phyloP scores from a whole-genome alignment of 2,888 invertebrate genomes.

The Acleris cristana region DNA sequence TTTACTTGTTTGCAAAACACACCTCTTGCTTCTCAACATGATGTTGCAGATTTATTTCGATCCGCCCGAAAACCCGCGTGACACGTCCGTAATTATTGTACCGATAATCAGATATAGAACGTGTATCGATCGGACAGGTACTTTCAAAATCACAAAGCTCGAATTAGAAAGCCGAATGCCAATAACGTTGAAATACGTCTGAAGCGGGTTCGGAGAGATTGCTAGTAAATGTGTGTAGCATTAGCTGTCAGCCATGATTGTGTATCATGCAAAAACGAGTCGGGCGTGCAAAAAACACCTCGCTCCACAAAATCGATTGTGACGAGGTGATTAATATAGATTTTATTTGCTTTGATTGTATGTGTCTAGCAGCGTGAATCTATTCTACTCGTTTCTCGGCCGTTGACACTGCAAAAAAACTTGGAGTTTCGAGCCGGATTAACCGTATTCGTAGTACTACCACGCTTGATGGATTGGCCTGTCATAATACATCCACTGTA shows the following conservation, averaged over 20 bases:
- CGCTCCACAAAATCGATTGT: conserved; percentile 59
- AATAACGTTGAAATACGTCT: conserved; percentile 63
- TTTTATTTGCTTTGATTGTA: conserved; percentile 73
- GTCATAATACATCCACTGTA: conserved; percentile 59
- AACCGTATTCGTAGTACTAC: conserved; percentile 62
- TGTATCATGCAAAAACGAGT: conserved; percentile 69
- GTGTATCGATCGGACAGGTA: conserved; percentile 44
- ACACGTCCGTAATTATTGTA: conserved; percentile 66
- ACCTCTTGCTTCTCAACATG: conserved; percentile 9
- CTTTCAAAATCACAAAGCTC: conserved; percentile 61
- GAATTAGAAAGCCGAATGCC: conserved; percentile 73
- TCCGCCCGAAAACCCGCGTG: conserved; percentile 45
- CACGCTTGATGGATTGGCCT: conserved; percentile 67
- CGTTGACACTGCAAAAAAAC: conserved; percentile 69
- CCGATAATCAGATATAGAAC: conserved; percentile 65
- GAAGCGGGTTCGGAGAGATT: conserved; percentile 54
- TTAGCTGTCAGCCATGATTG: conserved; percentile 72
- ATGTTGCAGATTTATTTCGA: conserved; percentile 19
- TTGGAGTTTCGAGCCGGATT: conserved; percentile 60
- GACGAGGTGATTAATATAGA: conserved; percentile 68
- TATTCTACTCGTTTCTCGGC: conserved; percentile 56
- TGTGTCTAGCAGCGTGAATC: conserved; percentile 53
- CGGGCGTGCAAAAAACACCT: conserved; percentile 57
- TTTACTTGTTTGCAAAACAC: conserved; percentile 4
- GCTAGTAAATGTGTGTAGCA: conserved; percentile 62